phyloP scores from a whole-genome alignment of 2,113 vertebrate species.

The Spea multiplicata region DNA sequence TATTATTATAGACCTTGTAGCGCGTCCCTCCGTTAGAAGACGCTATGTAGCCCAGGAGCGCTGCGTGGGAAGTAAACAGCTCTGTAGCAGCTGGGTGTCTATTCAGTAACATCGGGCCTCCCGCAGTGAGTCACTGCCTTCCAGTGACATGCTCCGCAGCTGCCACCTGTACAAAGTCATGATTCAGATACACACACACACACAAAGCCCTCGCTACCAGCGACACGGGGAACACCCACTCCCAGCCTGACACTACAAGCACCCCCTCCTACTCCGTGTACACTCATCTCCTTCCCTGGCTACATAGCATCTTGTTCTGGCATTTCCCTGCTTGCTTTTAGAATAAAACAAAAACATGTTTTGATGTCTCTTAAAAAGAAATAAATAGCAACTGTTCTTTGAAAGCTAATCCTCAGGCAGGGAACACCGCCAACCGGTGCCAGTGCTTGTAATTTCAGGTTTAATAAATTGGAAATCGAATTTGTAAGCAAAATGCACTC shows the following conservation, averaged over 20 bases:
- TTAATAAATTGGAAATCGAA: too few species aligned
- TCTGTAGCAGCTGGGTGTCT: constrained; percentile 4
- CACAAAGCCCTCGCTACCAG: background rate
- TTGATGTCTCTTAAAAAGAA: constrained; percentile 40
- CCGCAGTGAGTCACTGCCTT: constrained; percentile 23
- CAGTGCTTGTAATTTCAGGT: background rate
- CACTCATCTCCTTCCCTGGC: background rate
- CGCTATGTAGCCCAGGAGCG: constrained; percentile 9
- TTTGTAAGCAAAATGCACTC: too few species aligned
- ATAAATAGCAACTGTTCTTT: constrained; percentile 47
- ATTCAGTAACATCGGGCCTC: background rate
- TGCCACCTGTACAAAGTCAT: constrained; percentile 28
- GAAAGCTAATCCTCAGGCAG: constrained; percentile 28
- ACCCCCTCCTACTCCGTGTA: constrained; percentile 5
- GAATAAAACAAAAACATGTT: constrained; percentile 46
- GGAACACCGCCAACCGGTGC: background rate
- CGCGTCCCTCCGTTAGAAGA: constrained; percentile 2
- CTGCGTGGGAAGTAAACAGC: background rate
- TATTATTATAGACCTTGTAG: constrained; percentile 19
- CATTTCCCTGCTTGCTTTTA: constrained; percentile 36
- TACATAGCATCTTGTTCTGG: background rate
- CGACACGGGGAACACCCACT: constrained; percentile 39
- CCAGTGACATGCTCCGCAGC: background rate
- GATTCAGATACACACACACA: constrained; percentile 28
- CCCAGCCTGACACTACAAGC: constrained; percentile 35